Evolutionary conservation across 1,140 invertebrate species (phyloP).

Genomic region (Leptinotarsa lineolata): DNA sequence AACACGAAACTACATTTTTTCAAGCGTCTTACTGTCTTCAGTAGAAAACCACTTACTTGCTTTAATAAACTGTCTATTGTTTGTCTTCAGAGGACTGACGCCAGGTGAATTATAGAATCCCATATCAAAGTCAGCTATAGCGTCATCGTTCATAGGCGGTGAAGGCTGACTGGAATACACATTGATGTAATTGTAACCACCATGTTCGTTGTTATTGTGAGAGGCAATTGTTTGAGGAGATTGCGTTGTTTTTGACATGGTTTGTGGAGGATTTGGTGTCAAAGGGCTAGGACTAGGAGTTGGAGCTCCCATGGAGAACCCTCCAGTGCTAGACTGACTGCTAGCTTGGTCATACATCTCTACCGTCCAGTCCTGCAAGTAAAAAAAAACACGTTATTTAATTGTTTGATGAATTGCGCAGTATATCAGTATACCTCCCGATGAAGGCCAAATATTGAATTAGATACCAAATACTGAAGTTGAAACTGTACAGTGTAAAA

Average conservation of each 20-base stretch:
- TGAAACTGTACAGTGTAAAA: too few species aligned
- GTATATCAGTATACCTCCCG: too few species aligned
- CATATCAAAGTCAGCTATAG: conserved; percentile 43
- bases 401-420: too few species aligned
- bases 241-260: conserved; percentile 14
- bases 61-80: conserved; percentile 44
- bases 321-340: conserved; percentile 52
- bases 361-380: conserved; percentile 43
- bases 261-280: conserved; percentile 35
- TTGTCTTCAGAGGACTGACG: conserved; percentile 46
- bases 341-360: conserved; percentile 54
- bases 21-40: neutral
- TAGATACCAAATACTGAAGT: too few species aligned
- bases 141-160: conserved; percentile 61
- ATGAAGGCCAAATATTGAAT: too few species aligned
- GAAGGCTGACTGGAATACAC: conserved; percentile 52
- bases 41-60: conserved; percentile 39
- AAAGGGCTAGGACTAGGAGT: conserved; percentile 50
- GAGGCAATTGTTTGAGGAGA: conserved; percentile 25
- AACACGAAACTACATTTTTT: too few species aligned
- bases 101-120: conserved; percentile 41
- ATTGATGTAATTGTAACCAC: conserved; percentile 56
- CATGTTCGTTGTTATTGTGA: conserved; percentile 32
- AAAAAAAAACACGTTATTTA: neutral
- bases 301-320: conserved; percentile 44